Evolutionary conservation across 2,113 vertebrate species (phyloP), one percentile per base, ranked within the genome.

Genomic region (Corvus hawaiiensis): DNA sequence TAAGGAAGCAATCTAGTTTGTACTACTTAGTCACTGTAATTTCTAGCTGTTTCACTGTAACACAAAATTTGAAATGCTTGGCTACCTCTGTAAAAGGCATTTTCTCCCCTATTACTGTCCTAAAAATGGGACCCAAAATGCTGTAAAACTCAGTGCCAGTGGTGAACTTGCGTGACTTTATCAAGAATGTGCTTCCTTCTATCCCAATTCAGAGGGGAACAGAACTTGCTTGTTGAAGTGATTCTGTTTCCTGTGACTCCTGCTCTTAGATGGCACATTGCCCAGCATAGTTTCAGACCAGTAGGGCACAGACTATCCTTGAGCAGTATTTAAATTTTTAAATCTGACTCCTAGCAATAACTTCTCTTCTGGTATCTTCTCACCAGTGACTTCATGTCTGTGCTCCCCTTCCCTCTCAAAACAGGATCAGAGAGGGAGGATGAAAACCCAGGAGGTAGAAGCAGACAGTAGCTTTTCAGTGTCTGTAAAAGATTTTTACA

Each of bases 131-230:
- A 78, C 37, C 27, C 27, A 64, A 89, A 87, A 37, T 1, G 5
- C 55, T 93, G 20, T 67, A 16, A 80, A 77, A 64, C 20, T 55
- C 19, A 23, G 18, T 55, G 37, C 63, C 55, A 59, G 33, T 74
- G 30, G 28, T 90, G 64, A 93, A 78, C 79, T 96, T 93, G n/a
- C 0, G 0, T 93, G 76, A 62, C 72, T 90, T 73, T 43, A 56
- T 83, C 75, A 94, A 73, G 94, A 96, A 93, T 86, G 72, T 71
- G n/a, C 49, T 94, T 94, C 87, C 89, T 93, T 80, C 5, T 5
- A 5, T 62, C 33, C 35, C 15, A 52, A 35, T 77, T 94, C 68
- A 82, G 56, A 64, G 26, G 35, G 51, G 76, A 94, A 84, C 88
- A 88, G 32, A 90, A 95, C 68, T 86, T 74, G 52, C 41, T 90